phyloP scores from a whole-genome alignment of 2,888 invertebrate species.

The Leptinotarsa tumamoca region DNA sequence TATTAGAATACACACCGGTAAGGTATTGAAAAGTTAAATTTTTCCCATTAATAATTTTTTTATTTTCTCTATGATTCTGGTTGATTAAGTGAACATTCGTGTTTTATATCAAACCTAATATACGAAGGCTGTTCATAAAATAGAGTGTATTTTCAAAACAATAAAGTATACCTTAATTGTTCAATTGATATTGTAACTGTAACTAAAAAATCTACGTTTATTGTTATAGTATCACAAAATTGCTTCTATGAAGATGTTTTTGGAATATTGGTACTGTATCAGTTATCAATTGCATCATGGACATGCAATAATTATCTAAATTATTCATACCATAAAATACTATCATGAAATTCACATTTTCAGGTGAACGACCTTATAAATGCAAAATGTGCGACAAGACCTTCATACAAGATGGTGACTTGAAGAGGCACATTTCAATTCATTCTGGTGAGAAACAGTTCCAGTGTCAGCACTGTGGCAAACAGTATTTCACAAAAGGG shows the following conservation, averaged over 20 bases:
- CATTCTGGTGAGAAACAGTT: conserved; percentile 41
- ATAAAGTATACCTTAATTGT: background rate
- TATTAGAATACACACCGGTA: conserved; percentile 46
- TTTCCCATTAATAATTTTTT: too few relatives aligned
- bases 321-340: too few relatives aligned
- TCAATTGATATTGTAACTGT: background rate
- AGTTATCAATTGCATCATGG: too few relatives aligned
- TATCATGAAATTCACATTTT: background rate
- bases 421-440: conserved; percentile 36
- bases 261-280: background rate
- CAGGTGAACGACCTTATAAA: conserved; percentile 46
- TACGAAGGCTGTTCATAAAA: too few relatives aligned
- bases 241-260: background rate
- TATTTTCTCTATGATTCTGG: too few relatives aligned
- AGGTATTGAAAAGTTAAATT: background rate
- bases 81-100: too few relatives aligned
- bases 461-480: conserved; percentile 46
- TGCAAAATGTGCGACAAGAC: conserved; percentile 42
- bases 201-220: background rate
- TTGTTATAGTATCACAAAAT: too few relatives aligned
- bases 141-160: too few relatives aligned
- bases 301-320: too few relatives aligned
- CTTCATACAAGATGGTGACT: conserved; percentile 45
- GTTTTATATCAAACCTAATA: too few relatives aligned
- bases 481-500: conserved; percentile 40